Evolutionary conservation across 2,888 invertebrate species (phyloP), one percentile per base, ranked within the genome.

Genomic region (Eledone cirrhosa): DNA sequence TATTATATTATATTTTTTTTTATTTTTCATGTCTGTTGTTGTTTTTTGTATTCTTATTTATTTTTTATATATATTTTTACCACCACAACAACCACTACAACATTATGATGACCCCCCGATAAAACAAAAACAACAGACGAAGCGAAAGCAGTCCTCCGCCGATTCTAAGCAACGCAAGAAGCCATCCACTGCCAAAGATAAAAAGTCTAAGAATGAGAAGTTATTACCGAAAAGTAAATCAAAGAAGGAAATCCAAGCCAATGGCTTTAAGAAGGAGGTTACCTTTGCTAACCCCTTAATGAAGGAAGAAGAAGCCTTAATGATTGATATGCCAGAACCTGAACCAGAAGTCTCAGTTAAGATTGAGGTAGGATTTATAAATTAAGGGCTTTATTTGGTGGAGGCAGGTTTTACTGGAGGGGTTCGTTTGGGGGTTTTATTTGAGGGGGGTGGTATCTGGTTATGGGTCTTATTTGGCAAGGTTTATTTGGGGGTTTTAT

Each of bases 241-340:
- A 33, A 83, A 83, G 75, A 79, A 81, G 69, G 83, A 83, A 31
- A 77, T 81, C 1, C 80, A 82, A 48, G 41, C 81, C 8, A 83
- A 82, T 53, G 84, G 83, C 27, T 47, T 81, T 24, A 83, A 83
- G 78, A 84, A 84, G 65, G 84, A 85, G 75, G 85, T 86, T 33
- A 83, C 85, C 33, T 85, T 88, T 80, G 82, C 83, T 16, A 87
- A 86, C 78, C 86, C 87, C 31, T 53, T 83, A 41, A 82, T 82
- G 69, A 87, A 85, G 77, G 88, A 88, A 78, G 86, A 85, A 27
- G 85, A 86, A 78, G 86, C 87, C 8, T 82, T 88, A n/a, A 72
- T 72, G 72, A 87, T 88, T 80, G 84, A 84, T 27, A 81, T 81
- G 13, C 83, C 83, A 24, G 86, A 85, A 48, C 80, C 83, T 11